phyloP scores from a whole-genome alignment of 2,797 vertebrate species.

The Gymnodraco acuticeps region DNA sequence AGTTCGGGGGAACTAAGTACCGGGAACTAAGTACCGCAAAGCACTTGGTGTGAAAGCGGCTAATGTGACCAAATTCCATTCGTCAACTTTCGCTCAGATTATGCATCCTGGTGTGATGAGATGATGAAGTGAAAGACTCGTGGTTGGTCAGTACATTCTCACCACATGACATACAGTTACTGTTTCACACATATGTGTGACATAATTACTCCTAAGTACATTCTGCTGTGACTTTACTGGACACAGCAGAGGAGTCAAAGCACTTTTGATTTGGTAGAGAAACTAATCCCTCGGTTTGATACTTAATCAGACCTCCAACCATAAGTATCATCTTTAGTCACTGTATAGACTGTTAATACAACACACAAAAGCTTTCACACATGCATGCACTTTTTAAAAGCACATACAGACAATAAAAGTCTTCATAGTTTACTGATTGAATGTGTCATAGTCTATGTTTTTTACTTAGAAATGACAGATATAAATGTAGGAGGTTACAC shows the following conservation, averaged over 20 bases:
- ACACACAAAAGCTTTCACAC: conserved; percentile 9
- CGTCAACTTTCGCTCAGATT: conserved; percentile 21
- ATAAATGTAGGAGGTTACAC: conserved; percentile 4
- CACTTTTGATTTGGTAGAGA: background rate
- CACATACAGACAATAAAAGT: conserved; percentile 3
- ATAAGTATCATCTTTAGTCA: conserved; percentile 2
- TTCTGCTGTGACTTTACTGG: background rate
- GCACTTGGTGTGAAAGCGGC: too few relatives aligned
- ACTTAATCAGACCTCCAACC: background rate
- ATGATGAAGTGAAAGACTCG: conserved; percentile 39
- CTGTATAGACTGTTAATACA: background rate
- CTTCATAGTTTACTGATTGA: background rate
- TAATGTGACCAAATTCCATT: conserved; percentile 31
- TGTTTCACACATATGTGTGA: conserved; percentile 29
- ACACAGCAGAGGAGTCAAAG: background rate
- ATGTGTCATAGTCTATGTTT: conserved; percentile 23
- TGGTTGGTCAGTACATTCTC: conserved; percentile 29
- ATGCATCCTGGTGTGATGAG: conserved; percentile 42
- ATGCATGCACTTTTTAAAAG: background rate
- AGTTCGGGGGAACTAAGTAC: too few relatives aligned
- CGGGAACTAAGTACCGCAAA: too few relatives aligned
- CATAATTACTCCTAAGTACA: background rate
- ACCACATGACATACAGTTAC: conserved; percentile 39
- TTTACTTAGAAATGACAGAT: conserved; percentile 34
- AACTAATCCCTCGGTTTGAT: background rate